phyloP scores from a whole-genome alignment of 1,140 invertebrate species.

The Drosophila tristis region DNA sequence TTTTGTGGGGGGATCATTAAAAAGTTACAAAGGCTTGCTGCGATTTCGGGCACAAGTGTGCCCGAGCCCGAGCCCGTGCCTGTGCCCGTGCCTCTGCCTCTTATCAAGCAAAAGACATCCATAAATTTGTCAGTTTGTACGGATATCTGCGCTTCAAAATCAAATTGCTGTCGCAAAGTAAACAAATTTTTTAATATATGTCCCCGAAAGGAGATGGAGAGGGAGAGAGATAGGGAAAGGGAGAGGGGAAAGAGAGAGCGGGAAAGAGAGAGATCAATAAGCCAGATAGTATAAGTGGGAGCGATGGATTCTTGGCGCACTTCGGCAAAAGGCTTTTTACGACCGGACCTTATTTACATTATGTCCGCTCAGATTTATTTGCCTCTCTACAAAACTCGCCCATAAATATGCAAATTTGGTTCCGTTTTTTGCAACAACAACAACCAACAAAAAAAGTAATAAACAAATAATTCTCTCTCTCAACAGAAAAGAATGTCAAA shows the following conservation, averaged over 20 bases:
- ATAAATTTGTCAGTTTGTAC: constrained; percentile 60
- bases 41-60: constrained; percentile 29
- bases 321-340: constrained; percentile 38
- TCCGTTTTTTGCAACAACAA: constrained; percentile 5
- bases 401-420: constrained; percentile 79
- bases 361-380: constrained; percentile 69
- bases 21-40: constrained; percentile 66
- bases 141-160: constrained; percentile 46
- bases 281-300: constrained; percentile 50
- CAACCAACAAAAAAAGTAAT: constrained; percentile 29
- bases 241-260: not conserved
- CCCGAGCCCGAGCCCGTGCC: not conserved
- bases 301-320: constrained; percentile 45
- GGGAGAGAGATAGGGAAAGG: constrained; percentile 8
- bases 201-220: not conserved
- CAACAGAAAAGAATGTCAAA: constrained; percentile 29
- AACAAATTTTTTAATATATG: constrained; percentile 62
- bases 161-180: constrained; percentile 68
- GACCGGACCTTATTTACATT: constrained; percentile 67
- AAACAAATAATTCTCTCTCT: constrained; percentile 33
- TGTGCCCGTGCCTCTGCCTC: not conserved
- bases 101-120: constrained; percentile 37
- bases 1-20: constrained; percentile 58
- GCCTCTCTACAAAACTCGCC: constrained; percentile 61
- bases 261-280: constrained; percentile 73